Evolutionary conservation across 2,888 invertebrate species (phyloP).

Genomic region (Gerosis bhagava): DNA sequence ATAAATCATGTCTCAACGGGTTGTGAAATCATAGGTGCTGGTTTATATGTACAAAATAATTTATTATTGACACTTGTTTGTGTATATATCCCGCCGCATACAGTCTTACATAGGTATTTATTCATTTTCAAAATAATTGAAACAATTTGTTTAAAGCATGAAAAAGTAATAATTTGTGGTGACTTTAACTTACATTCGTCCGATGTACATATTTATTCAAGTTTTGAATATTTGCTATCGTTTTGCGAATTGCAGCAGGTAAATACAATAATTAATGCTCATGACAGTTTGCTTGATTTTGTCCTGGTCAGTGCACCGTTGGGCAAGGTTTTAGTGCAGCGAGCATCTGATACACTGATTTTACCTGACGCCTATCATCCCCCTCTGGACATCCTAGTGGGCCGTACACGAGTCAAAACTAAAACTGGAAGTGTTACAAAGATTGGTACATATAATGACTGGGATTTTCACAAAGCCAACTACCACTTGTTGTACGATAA

Average conservation of each 20-base stretch:
- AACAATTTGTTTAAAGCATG: not conserved
- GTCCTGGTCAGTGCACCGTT: constrained; percentile 1
- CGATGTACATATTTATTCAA: not conserved
- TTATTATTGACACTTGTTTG: constrained; percentile 1
- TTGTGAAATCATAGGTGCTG: not conserved
- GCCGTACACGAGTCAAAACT: too few relatives aligned
- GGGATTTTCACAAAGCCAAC: constrained; percentile 4
- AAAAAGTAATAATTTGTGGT: not conserved
- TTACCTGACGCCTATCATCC: constrained; percentile 1
- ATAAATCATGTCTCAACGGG: not conserved
- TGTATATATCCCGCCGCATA: constrained; percentile 2
- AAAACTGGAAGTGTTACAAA: not conserved
- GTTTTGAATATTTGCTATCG: constrained; percentile 5
- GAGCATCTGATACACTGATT: not conserved
- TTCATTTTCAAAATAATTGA: not conserved
- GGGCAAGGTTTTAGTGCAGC: constrained; percentile 1
- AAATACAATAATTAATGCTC: constrained; percentile 1
- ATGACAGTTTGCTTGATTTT: constrained; percentile 1
- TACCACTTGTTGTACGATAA: not conserved
- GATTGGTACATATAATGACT: not conserved
- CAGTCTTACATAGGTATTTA: not conserved
- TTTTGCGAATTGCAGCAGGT: constrained; percentile 1
- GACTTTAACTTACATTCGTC: constrained; percentile 4
- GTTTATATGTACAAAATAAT: not conserved
- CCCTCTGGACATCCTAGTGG: too few relatives aligned